Percentiles rank a stretch among this genome's conserved stretches.
Evolutionary conservation across 2,113 vertebrate genomes (phyloP).

Genomic region (Tachysurus fulvidraco): DNA sequence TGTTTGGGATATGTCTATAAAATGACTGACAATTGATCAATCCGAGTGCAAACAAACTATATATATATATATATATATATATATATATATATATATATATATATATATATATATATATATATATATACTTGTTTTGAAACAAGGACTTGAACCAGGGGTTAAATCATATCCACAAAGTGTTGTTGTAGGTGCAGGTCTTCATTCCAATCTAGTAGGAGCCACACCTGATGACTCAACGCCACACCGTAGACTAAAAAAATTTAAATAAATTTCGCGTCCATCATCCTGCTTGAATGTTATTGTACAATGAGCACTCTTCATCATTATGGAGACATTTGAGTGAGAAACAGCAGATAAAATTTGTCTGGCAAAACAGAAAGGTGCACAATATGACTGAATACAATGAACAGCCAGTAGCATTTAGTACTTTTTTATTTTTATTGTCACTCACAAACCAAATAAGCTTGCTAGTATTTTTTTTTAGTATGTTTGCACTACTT

Average conservation of each 20-base stretch:
- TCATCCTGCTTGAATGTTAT: not conserved
- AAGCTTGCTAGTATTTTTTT: no score
- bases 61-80: not conserved
- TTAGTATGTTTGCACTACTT: not conserved
- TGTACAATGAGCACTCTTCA: not conserved
- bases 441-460: not conserved
- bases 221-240: no score
- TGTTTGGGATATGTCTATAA: not conserved
- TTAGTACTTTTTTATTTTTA: not conserved
- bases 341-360: not conserved
- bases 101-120: not conserved
- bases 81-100: not conserved
- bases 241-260: no score
- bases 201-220: no score
- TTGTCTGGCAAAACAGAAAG: conserved; percentile 1
- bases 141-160: not conserved
- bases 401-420: not conserved
- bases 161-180: no score
- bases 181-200: no score
- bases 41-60: not conserved
- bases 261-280: not conserved
- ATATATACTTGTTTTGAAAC: not conserved
- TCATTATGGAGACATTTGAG: not conserved
- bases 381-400: not conserved
- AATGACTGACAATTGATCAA: not conserved